phyloP scores from a whole-genome alignment of 1,140 invertebrate species.

The Drosophila micromelanica region DNA sequence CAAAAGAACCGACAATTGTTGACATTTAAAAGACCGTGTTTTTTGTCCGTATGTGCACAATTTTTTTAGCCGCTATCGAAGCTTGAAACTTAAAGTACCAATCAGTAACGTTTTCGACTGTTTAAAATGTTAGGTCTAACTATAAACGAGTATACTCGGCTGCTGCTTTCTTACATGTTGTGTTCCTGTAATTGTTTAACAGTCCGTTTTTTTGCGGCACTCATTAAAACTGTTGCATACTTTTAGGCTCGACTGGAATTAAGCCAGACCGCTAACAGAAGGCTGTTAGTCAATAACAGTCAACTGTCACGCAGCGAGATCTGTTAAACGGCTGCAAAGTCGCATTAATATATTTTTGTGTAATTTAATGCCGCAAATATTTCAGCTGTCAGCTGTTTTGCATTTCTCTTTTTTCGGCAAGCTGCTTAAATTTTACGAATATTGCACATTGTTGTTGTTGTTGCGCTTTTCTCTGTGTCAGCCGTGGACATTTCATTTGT shows the following conservation, averaged over 20 bases:
- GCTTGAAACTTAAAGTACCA: no score
- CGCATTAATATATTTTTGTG: slow-evolving; percentile 21
- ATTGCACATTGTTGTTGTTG: slow-evolving; percentile 53
- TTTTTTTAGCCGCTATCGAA: no score
- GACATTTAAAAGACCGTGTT: slow-evolving; percentile 6
- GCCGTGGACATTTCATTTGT: slow-evolving; percentile 83
- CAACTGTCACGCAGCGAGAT: neutral
- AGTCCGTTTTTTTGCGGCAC: no score
- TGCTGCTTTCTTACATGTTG: no score
- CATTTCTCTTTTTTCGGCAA: slow-evolving; percentile 27
- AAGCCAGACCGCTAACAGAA: neutral
- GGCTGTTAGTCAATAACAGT: slow-evolving; percentile 14
- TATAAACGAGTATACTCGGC: neutral
- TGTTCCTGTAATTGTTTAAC: neutral
- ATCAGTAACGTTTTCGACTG: no score
- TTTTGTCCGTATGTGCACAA: neutral
- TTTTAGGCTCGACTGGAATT: slow-evolving; percentile 3
- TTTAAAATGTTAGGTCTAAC: no score
- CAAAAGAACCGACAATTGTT: no score
- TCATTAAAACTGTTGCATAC: slow-evolving; percentile 9
- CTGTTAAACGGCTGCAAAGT: neutral
- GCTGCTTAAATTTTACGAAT: slow-evolving; percentile 62
- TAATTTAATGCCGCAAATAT: slow-evolving; percentile 67
- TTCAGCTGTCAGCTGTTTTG: slow-evolving; percentile 56
- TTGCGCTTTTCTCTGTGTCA: slow-evolving; percentile 1